phyloP scores from a whole-genome alignment of 2,888 invertebrate genomes.

The Hipparchia semele region DNA sequence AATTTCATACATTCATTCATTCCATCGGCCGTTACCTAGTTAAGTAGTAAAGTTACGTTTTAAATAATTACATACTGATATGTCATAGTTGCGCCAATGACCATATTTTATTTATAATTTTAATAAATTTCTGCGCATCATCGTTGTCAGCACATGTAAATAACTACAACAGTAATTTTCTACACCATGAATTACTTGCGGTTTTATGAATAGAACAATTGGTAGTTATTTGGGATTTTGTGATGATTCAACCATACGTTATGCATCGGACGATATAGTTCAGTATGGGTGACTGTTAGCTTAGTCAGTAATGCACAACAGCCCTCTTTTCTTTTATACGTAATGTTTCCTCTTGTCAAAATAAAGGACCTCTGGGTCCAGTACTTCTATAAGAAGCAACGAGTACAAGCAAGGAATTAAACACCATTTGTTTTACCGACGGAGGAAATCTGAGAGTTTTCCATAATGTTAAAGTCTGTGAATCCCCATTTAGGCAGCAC shows the following conservation, averaged over 20 bases:
- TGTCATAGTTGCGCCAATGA: too few species aligned
- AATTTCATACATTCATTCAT: too few species aligned
- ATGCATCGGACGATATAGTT: constrained; percentile 25
- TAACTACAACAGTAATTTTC: not conserved
- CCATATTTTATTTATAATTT: too few species aligned
- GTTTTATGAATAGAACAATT: constrained; percentile 8
- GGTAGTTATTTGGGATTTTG: constrained; percentile 1
- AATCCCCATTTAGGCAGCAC: too few species aligned
- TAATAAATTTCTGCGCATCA: not conserved
- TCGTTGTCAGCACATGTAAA: not conserved
- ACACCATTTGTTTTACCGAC: too few species aligned
- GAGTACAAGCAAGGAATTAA: too few species aligned
- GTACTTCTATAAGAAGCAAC: not conserved
- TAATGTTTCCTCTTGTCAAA: not conserved
- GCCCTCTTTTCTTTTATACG: too few species aligned
- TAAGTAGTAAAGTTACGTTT: too few species aligned
- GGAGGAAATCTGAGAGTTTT: too few species aligned
- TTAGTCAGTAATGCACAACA: constrained; percentile 4
- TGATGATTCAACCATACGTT: constrained; percentile 32
- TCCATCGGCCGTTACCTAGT: too few species aligned
- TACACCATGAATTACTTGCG: constrained; percentile 2
- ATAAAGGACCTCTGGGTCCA: not conserved
- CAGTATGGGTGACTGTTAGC: constrained; percentile 21
- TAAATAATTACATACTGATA: too few species aligned
- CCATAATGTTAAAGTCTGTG: too few species aligned